Evolutionary conservation across 2,888 invertebrate species (phyloP).

Genomic region (Osmoderma eremita): DNA sequence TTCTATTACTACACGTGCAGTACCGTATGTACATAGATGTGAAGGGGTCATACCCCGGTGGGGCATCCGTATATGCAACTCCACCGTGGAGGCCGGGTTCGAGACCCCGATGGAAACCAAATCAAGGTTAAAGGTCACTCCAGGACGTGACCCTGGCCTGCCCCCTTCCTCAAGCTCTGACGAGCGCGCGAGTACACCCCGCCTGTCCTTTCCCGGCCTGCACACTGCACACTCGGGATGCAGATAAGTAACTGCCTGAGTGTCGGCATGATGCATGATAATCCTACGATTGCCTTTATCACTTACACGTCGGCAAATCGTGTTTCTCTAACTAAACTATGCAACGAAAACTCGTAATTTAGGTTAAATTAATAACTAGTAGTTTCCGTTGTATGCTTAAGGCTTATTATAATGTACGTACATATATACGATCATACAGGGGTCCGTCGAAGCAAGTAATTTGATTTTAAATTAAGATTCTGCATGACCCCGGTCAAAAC

Average conservation of each 20-base stretch:
- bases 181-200: conserved; percentile 60
- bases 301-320: conserved; percentile 16
- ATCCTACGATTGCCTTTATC: conserved; percentile 37
- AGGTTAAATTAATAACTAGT: too few relatives aligned
- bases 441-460: too few relatives aligned
- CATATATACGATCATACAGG: too few relatives aligned
- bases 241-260: conserved; percentile 60
- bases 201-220: conserved; percentile 53
- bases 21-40: conserved; percentile 41
- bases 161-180: conserved; percentile 60
- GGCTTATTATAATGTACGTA: too few relatives aligned
- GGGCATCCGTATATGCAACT: conserved; percentile 48
- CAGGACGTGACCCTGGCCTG: conserved; percentile 77
- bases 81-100: conserved; percentile 64
- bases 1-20: conserved; percentile 22
- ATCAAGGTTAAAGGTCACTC: conserved; percentile 79
- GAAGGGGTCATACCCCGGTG: conserved; percentile 48
- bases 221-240: conserved; percentile 54
- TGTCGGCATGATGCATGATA: conserved; percentile 59
- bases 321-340: background rate
- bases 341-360: too few relatives aligned
- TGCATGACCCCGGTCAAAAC: too few relatives aligned
- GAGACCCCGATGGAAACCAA: conserved; percentile 83
- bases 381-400: too few relatives aligned
- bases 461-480: too few relatives aligned